Evolutionary conservation across 1,140 invertebrate genomes (phyloP).

Genomic region (Capitella teleta): DNA sequence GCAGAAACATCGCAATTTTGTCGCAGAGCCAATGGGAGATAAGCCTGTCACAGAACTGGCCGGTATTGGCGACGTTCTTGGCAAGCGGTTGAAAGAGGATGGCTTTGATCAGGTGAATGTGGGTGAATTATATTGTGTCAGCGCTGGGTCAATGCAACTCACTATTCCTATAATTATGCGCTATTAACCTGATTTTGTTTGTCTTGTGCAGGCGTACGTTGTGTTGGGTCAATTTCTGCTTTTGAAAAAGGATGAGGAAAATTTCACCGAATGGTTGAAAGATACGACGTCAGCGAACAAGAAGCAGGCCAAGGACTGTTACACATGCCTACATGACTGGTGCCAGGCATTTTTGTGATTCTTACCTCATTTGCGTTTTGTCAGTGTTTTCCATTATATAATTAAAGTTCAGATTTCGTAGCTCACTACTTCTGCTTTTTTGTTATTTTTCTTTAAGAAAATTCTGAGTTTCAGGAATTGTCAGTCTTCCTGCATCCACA

Average conservation of each 20-base stretch:
- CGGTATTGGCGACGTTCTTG: not conserved
- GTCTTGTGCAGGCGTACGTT: conserved; percentile 69
- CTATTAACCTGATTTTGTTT: not conserved
- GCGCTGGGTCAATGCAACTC: not conserved
- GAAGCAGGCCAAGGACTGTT: conserved; percentile 87
- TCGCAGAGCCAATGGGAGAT: conserved; percentile 5
- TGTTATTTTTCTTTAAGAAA: too few relatives aligned
- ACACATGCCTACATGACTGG: conserved; percentile 82
- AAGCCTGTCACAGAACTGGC: conserved; percentile 1
- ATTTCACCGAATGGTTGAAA: conserved; percentile 97
- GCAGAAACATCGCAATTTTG: conserved; percentile 4
- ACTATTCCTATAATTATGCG: not conserved
- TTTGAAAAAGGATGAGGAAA: conserved; percentile 87
- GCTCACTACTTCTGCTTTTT: too few relatives aligned
- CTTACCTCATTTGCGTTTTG: too few relatives aligned
- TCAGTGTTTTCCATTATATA: too few relatives aligned
- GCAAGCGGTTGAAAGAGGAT: not conserved
- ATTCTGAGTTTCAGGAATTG: too few relatives aligned
- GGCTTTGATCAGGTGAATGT: conserved; percentile 35
- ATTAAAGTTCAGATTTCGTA: too few relatives aligned
- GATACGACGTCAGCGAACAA: conserved; percentile 75
- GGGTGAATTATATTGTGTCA: too few relatives aligned
- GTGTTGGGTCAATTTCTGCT: conserved; percentile 95
- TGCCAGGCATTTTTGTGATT: conserved; percentile 38
- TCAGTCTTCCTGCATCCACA: too few relatives aligned